A percentile compares a stretch with the other conserved stretches of the same genome.
phyloP scores from a whole-genome alignment of 2,113 vertebrate species.

The Pantherophis guttatus region DNA sequence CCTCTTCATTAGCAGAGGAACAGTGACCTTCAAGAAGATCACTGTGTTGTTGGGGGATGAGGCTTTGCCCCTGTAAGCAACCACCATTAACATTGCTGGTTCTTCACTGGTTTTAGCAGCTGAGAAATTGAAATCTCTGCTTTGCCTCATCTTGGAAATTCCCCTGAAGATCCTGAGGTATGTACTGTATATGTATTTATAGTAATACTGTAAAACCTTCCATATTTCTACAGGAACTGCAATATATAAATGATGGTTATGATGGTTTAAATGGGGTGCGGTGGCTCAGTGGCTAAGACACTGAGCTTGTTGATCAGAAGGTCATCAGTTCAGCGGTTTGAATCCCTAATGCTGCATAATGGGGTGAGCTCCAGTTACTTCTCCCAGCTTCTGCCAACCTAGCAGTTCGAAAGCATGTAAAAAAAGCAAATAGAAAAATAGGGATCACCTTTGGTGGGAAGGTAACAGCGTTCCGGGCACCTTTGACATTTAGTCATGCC shows the following conservation, averaged over 20 bases:
- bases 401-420: too few relatives aligned
- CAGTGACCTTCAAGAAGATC: background rate
- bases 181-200: background rate
- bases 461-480: too few relatives aligned
- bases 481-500: too few relatives aligned
- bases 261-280: background rate
- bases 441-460: too few relatives aligned
- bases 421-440: too few relatives aligned
- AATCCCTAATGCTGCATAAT: too few relatives aligned
- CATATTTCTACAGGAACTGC: background rate
- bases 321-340: too few relatives aligned
- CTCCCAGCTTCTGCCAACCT: too few relatives aligned
- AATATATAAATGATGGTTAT: background rate
- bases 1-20: background rate
- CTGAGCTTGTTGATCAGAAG: too few relatives aligned
- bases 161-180: background rate
- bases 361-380: too few relatives aligned
- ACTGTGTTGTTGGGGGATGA: background rate
- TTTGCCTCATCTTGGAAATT: background rate
- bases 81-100: background rate
- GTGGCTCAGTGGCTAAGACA: too few relatives aligned
- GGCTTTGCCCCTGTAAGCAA: background rate
- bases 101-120: background rate
- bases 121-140: background rate
- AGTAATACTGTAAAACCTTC: background rate